A percentile compares a stretch with the other conserved stretches of the same genome.
These are phyloP conservation scores for Tamias sibiricus DNA, from an alignment of 2,113 vertebrate species.

Conservation along the genomic window DNA sequence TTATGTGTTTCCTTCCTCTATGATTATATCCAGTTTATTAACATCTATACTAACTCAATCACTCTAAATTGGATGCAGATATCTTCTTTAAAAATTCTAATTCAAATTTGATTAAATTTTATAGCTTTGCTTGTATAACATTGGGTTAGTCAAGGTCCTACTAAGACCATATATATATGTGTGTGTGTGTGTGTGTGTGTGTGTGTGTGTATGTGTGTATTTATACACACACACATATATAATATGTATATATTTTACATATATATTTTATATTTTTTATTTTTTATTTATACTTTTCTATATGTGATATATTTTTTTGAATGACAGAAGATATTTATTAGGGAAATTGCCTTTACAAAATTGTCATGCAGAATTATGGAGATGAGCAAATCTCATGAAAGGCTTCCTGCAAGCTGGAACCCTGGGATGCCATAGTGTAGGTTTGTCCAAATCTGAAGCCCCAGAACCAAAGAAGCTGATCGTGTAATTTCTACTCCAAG, in stretches of 20 bases:
- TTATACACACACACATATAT: no score
- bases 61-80: background rate
- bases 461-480: background rate
- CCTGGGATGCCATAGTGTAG: background rate
- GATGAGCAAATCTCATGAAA: accelerated
- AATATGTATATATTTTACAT: no score
- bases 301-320: no score
- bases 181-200: no score
- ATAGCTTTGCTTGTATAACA: background rate
- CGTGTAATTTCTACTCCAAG: background rate
- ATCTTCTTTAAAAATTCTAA: background rate
- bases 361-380: background rate
- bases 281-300: no score
- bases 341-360: background rate
- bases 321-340: no score
- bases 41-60: background rate
- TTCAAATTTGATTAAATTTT: background rate
- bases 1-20: background rate
- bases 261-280: no score
- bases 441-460: no score
- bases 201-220: no score
- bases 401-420: background rate
- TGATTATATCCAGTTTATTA: background rate
- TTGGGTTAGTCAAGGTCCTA: background rate
- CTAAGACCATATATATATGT: background rate